These are phyloP conservation scores for Myiotriccus ornatus DNA, from an alignment of 2,797 vertebrate species.

Conservation along the genomic window DNA sequence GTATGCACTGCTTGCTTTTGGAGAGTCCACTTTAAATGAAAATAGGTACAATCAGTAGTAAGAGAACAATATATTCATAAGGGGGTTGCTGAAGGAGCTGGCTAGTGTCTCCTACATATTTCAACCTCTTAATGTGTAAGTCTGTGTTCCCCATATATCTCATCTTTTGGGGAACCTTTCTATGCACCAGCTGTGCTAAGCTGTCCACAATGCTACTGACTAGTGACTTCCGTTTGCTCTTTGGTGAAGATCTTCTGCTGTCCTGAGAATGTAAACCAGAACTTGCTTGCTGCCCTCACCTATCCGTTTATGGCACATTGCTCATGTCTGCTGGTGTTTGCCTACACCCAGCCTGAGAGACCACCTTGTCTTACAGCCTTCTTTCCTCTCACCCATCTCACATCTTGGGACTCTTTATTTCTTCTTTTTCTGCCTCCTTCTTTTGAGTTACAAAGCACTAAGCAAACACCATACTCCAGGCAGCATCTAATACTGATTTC, in stretches of 20 bases:
- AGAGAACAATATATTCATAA: neutral
- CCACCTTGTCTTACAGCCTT: neutral
- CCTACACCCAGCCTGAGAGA: neutral
- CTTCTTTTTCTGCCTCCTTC: neutral
- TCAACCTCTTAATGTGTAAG: neutral
- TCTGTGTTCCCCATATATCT: neutral
- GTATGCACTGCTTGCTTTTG: neutral
- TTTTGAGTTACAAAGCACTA: neutral
- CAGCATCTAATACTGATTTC: neutral
- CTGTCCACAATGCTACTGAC: neutral
- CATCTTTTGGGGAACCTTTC: neutral
- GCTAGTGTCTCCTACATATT: neutral
- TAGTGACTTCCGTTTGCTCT: neutral
- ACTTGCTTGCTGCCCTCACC: fast-evolving
- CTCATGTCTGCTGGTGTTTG: neutral
- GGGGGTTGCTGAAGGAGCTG: neutral
- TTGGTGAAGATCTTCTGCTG: neutral
- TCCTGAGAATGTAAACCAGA: neutral
- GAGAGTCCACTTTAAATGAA: neutral
- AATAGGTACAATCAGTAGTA: neutral
- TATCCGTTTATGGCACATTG: neutral
- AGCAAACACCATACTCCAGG: neutral
- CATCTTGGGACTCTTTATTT: neutral
- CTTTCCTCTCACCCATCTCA: neutral
- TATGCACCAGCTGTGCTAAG: neutral